phyloP scores from a whole-genome alignment of 2,888 invertebrate genomes.

The Drosophila emarginata region DNA sequence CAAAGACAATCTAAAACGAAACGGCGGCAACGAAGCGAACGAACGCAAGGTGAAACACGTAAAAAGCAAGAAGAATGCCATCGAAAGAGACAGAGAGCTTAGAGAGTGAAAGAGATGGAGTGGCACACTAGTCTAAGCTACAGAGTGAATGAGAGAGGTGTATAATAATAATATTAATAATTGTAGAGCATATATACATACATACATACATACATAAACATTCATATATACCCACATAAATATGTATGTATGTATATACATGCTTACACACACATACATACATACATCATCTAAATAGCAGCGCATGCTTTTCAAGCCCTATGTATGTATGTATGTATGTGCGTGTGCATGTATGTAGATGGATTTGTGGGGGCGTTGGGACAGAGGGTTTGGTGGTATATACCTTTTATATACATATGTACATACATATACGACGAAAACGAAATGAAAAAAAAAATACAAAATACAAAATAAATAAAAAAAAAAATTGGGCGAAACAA shows the following conservation, averaged over 20 bases:
- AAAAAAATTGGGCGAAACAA: constrained; percentile 33
- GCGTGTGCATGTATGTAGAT: constrained; percentile 29
- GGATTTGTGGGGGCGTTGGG: constrained; percentile 45
- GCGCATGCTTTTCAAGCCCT: constrained; percentile 37
- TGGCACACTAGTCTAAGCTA: not conserved
- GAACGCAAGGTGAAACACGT: constrained; percentile 71
- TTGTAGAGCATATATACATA: constrained; percentile 60
- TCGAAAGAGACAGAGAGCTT: constrained; percentile 19
- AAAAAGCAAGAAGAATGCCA: constrained; percentile 44
- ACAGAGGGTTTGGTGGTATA: constrained; percentile 13
- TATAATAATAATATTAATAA: constrained; percentile 60
- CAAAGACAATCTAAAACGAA: constrained; percentile 46
- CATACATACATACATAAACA: constrained; percentile 21
- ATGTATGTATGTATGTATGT: constrained; percentile 14
- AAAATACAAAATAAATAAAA: constrained; percentile 39
- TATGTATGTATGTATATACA: not conserved
- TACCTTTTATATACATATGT: constrained; percentile 8
- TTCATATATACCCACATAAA: not conserved
- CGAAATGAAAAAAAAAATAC: constrained; percentile 35
- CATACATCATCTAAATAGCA: constrained; percentile 29
- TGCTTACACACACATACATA: constrained; percentile 18
- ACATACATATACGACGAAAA: constrained; percentile 48
- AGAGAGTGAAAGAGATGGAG: constrained; percentile 1
- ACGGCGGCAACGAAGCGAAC: constrained; percentile 26
- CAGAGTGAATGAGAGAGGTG: constrained; percentile 16